Percentiles rank a stretch among this genome's conserved stretches.
These are phyloP conservation scores for Alca torda DNA, from an alignment of 2,797 vertebrate genomes.

Conservation along the genomic window DNA sequence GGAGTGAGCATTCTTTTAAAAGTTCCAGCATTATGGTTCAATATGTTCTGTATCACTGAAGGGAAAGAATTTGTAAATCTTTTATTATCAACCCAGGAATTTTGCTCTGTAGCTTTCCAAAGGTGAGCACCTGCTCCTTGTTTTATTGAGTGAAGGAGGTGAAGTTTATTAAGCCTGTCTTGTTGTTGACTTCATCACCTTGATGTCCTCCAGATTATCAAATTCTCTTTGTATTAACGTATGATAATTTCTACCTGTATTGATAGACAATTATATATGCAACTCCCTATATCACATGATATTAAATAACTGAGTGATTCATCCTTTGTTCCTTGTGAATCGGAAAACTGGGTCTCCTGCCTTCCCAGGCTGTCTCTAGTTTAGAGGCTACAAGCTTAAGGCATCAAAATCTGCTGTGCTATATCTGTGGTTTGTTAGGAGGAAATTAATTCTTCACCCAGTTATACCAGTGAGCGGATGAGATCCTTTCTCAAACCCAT, in stretches of 20 bases:
- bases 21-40: background rate
- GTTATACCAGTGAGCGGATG: background rate
- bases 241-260: conserved; percentile 1
- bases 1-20: background rate
- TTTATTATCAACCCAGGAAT: background rate
- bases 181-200: background rate
- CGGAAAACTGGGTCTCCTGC: conserved; percentile 13
- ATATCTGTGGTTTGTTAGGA: background rate
- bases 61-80: background rate
- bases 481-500: background rate
- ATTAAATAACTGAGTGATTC: background rate
- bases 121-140: background rate
- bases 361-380: background rate
- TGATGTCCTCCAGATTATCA: background rate
- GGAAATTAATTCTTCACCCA: background rate
- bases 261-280: conserved; percentile 15
- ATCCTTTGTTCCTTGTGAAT: conserved; percentile 8
- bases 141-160: background rate
- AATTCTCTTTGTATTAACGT: background rate
- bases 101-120: background rate
- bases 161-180: background rate
- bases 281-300: background rate
- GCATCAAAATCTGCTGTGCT: conserved; percentile 7
- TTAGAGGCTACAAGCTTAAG: background rate
- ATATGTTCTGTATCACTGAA: background rate